A percentile compares a stretch with the other conserved stretches of the same genome.
phyloP scores from a whole-genome alignment of 2,797 vertebrate genomes.

The Spondyliosoma cantharus region DNA sequence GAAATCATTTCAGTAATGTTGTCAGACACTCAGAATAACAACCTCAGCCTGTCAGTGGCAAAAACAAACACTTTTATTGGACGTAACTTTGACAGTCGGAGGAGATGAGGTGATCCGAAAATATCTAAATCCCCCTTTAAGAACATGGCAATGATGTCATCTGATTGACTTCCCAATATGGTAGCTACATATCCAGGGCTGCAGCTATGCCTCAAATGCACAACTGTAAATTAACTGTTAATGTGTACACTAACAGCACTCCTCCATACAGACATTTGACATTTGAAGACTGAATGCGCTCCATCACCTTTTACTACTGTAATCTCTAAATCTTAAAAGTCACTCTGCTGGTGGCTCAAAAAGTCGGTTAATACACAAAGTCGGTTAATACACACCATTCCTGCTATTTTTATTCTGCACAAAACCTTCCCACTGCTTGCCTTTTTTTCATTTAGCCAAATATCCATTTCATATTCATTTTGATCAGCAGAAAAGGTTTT shows the following conservation, averaged over 20 bases:
- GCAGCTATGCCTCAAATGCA: background rate
- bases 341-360: background rate
- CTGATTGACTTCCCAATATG: too few relatives aligned
- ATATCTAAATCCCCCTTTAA: too few relatives aligned
- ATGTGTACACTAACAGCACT: background rate
- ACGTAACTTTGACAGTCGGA: too few relatives aligned
- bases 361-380: slow-evolving; percentile 13
- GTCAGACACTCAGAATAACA: too few relatives aligned
- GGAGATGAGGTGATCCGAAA: too few relatives aligned
- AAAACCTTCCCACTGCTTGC: background rate
- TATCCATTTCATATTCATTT: slow-evolving; percentile 8
- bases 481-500: slow-evolving; percentile 7
- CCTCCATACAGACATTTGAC: background rate
- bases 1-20: too few relatives aligned
- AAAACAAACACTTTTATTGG: too few relatives aligned
- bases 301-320: background rate
- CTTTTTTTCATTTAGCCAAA: background rate
- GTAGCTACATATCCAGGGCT: background rate
- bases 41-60: too few relatives aligned
- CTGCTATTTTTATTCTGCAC: background rate
- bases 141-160: too few relatives aligned
- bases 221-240: background rate
- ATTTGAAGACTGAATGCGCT: background rate
- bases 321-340: background rate
- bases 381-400: background rate